phyloP scores from a whole-genome alignment of 2,113 vertebrate species.

The Onychostoma macrolepis region DNA sequence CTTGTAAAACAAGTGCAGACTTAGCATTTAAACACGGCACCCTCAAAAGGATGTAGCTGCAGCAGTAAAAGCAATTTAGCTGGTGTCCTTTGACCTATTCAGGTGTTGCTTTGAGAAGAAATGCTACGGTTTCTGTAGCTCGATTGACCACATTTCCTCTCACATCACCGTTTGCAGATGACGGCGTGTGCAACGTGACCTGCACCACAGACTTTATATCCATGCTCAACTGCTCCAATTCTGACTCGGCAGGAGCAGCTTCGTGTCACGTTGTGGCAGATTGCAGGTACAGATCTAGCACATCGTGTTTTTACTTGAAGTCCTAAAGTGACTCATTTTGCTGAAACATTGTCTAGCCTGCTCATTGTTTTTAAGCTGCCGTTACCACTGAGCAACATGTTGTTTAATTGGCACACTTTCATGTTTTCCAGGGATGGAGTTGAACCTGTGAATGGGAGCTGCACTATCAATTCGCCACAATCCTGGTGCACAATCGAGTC shows the following conservation, averaged over 20 bases:
- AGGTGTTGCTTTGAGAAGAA: conserved; percentile 18
- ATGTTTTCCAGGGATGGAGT: conserved; percentile 18
- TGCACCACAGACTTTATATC: conserved; percentile 62
- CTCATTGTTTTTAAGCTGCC: not conserved
- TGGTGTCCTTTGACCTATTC: conserved; percentile 2
- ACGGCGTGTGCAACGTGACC: conserved; percentile 37
- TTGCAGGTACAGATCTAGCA: conserved; percentile 50
- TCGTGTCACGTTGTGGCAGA: conserved; percentile 34
- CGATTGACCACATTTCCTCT: not conserved
- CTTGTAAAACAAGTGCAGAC: not conserved
- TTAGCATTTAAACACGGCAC: not conserved
- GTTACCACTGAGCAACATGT: not conserved
- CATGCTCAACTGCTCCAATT: conserved; percentile 57
- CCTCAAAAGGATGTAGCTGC: not conserved
- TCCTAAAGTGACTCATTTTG: not conserved
- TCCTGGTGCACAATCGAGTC: conserved; percentile 67
- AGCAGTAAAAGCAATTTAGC: not conserved
- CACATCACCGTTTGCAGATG: conserved; percentile 40
- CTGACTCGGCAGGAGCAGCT: not conserved
- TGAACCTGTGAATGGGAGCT: conserved; percentile 35
- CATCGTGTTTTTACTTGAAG: not conserved
- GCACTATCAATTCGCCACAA: conserved; percentile 57
- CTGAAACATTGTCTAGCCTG: not conserved
- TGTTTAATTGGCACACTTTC: not conserved
- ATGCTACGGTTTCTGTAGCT: not conserved